Evolutionary conservation across 2,113 vertebrate species (phyloP).

Genomic region (Gambusia holbrooki): DNA sequence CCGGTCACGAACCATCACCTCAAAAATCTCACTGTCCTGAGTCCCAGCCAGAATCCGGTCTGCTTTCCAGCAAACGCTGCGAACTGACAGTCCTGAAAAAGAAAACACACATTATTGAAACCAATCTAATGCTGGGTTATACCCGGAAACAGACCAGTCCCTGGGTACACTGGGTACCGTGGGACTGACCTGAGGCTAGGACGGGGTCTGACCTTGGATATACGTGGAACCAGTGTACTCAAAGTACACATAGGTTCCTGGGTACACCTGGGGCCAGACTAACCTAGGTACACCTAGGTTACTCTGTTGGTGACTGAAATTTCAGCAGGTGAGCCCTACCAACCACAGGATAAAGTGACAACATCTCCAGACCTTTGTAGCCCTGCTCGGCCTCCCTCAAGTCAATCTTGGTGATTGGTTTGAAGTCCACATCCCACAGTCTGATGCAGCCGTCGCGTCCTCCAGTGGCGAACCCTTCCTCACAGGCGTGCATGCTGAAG

Average conservation of each 20-base stretch:
- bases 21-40: constrained; percentile 97
- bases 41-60: constrained; percentile 94
- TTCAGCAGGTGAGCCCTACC: too few species aligned
- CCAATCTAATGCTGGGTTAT: too few species aligned
- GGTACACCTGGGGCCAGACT: background rate
- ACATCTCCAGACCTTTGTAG: constrained; percentile 84
- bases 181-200: too few species aligned
- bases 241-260: background rate
- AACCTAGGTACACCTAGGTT: background rate
- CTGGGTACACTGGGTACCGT: too few species aligned
- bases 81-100: constrained; percentile 90
- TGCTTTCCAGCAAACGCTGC: constrained; percentile 96
- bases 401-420: constrained; percentile 98
- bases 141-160: too few species aligned
- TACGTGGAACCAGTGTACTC: too few species aligned
- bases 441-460: constrained; percentile 95
- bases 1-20: constrained; percentile 93
- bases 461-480: constrained; percentile 96
- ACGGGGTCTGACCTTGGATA: too few species aligned
- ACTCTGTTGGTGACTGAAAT: background rate
- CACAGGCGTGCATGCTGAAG: constrained; percentile 96
- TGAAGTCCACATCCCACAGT: constrained; percentile 95
- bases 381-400: constrained; percentile 95
- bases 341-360: background rate
- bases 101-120: background rate